phyloP scores from a whole-genome alignment of 2,113 vertebrate species.

The Misgurnus anguillicaudatus region DNA sequence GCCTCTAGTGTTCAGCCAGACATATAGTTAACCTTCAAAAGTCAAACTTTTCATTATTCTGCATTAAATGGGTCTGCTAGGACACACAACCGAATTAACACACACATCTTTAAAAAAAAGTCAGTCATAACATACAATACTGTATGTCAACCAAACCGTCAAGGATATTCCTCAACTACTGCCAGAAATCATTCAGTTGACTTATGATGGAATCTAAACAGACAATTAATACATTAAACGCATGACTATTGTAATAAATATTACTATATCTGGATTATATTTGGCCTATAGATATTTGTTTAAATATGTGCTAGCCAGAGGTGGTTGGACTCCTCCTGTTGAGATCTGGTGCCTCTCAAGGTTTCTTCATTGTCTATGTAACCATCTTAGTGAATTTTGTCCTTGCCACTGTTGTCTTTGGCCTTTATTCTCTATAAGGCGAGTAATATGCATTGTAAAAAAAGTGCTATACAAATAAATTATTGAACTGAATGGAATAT shows the following conservation, averaged over 20 bases:
- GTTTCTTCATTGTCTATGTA: constrained; percentile 3
- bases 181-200: not conserved
- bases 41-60: no score
- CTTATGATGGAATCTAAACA: not conserved
- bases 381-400: not conserved
- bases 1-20: no score
- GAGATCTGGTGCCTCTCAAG: not conserved
- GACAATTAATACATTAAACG: not conserved
- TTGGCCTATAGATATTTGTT: not conserved
- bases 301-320: constrained; percentile 1
- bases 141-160: not conserved
- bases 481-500: not conserved
- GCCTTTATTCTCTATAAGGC: constrained; percentile 2
- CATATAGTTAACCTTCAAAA: no score
- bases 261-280: not conserved
- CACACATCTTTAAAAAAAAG: no score
- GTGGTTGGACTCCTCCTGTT: not conserved
- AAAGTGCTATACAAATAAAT: constrained; percentile 25
- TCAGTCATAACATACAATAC: no score
- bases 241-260: constrained; percentile 7
- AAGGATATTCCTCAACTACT: not conserved
- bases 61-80: no score
- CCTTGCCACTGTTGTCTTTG: constrained; percentile 6
- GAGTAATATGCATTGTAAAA: constrained; percentile 4
- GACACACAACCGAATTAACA: no score